Evolutionary conservation across 1,140 invertebrate genomes (phyloP), one percentile per base, ranked within the genome.

Genomic region (Lepidotrigona ventralis): DNA sequence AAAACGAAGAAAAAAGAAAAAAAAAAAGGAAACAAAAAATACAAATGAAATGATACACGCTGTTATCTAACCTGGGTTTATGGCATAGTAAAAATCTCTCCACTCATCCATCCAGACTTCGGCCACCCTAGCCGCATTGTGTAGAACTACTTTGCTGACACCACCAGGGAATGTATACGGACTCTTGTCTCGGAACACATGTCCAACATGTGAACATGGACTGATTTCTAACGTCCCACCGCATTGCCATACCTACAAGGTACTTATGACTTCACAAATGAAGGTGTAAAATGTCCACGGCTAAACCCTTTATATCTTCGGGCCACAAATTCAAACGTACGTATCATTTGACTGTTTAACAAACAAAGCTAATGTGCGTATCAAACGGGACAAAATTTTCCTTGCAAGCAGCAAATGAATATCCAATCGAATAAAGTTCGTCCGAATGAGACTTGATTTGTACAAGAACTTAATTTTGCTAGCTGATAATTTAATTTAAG

Each of bases 121-220:
- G 90, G 98, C 98, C 88, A 99, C 97, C 90, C 98, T 96, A 71
- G 98, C 98, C 90, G 98, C 98, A 95, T 99, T 99, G 95, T 99
- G 98, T 92, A 99, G 97, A 91, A 99, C 98, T 94, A 99, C 98
- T 94, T 98, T 98, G 91, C 98, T 98, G 89, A 99, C 99, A 87
- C 99, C 99, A 90, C 99, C 99, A 81, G 99, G 99, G 96, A 99
- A 99, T 86, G 99, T 98, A 95, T 99, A 99, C 53, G 99, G 99
- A 88, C 98, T 99, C 95, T 99, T 99, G 96, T 99, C 99, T 90
- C 99, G 96, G 96, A 99, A 99, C 88, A 99, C 98, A 95, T 99
- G 98, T 82, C 98, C 98, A 87, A 99, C 98, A 95, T 99, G 98
- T 76, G 98, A 99, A 94, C 98, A 99, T 84, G 98, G 98, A 92